Evolutionary conservation across 1,140 invertebrate species (phyloP).

Genomic region (Ericerus pela): DNA sequence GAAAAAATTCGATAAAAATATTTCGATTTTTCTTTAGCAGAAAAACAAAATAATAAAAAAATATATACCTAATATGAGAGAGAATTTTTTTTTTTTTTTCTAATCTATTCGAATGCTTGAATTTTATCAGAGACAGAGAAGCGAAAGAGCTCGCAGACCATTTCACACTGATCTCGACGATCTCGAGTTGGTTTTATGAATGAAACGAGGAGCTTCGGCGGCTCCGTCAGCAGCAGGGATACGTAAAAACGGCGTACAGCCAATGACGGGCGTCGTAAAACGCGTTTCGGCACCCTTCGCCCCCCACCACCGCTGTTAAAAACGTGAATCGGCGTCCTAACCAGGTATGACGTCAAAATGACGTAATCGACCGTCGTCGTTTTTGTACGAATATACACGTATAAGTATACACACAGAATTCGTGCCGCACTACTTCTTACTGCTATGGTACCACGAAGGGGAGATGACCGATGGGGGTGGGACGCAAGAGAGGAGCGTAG

Average conservation of each 20-base stretch:
- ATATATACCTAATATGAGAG: no score
- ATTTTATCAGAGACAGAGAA: no score
- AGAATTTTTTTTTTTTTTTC: not conserved
- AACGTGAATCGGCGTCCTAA: not conserved
- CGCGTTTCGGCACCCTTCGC: not conserved
- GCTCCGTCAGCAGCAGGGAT: not conserved
- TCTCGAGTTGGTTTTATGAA: constrained; percentile 8
- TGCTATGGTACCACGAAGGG: no score
- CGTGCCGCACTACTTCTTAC: no score
- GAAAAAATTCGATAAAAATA: no score
- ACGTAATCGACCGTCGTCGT: constrained; percentile 2
- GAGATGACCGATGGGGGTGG: no score
- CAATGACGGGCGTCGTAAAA: not conserved
- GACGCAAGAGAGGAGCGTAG: no score
- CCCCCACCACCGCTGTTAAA: not conserved
- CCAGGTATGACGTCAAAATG: constrained; percentile 7
- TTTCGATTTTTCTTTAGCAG: no score
- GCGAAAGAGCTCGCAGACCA: constrained; percentile 3
- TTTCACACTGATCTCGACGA: constrained; percentile 6
- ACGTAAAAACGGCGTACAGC: not conserved
- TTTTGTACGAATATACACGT: no score
- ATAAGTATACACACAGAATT: no score
- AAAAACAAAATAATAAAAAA: no score
- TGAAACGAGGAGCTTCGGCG: constrained; percentile 6
- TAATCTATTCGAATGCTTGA: no score